These are phyloP conservation scores for Lasiommata megera DNA, from an alignment of 2,888 invertebrate species.

Conservation along the genomic window DNA sequence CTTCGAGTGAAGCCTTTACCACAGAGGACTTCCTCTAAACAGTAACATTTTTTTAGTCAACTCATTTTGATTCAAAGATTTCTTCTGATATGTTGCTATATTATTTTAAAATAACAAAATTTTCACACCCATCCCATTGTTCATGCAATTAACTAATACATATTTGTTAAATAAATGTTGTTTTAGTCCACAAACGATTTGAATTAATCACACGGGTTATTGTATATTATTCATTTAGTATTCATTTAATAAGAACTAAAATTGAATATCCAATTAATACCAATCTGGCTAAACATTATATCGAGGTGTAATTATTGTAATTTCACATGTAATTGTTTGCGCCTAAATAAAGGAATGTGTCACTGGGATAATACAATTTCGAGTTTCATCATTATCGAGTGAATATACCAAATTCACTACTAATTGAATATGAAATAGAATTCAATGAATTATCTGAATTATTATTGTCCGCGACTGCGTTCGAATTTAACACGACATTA, in stretches of 20 bases:
- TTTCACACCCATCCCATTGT: too few relatives aligned
- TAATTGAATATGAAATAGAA: too few relatives aligned
- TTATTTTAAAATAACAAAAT: too few relatives aligned
- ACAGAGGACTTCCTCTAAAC: too few relatives aligned
- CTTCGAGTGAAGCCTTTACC: too few relatives aligned
- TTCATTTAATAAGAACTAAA: background rate
- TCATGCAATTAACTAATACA: background rate
- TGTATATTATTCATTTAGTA: background rate
- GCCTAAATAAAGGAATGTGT: background rate
- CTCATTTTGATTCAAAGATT: too few relatives aligned
- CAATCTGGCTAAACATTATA: background rate
- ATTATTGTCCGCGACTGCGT: too few relatives aligned
- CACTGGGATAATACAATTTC: background rate
- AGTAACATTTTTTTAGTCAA: too few relatives aligned
- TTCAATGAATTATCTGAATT: too few relatives aligned
- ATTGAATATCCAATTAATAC: constrained; percentile 2
- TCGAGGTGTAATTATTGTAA: constrained; percentile 6
- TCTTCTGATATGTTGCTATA: too few relatives aligned
- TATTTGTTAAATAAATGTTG: constrained; percentile 3
- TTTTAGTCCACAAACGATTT: background rate
- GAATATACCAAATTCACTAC: background rate
- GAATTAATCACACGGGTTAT: background rate
- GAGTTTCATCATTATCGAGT: background rate
- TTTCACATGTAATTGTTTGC: background rate
- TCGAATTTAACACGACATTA: too few relatives aligned